phyloP scores from a whole-genome alignment of 2,888 invertebrate genomes.

The Corythucha ciliata region DNA sequence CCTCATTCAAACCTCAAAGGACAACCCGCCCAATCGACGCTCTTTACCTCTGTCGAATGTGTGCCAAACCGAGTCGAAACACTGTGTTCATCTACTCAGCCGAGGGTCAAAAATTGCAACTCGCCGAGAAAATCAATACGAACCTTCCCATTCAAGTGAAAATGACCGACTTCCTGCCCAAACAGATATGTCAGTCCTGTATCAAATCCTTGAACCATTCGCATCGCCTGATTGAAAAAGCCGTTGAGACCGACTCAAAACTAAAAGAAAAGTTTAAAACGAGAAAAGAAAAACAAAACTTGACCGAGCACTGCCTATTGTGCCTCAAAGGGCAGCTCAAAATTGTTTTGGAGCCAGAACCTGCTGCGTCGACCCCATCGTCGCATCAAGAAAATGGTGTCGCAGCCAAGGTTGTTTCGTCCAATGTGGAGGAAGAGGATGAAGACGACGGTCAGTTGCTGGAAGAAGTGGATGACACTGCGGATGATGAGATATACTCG shows the following conservation, averaged over 20 bases:
- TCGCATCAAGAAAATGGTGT: too few relatives aligned
- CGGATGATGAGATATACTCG: neutral
- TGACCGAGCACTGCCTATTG: neutral
- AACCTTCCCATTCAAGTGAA: slow-evolving; percentile 31
- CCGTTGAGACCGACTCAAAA: neutral
- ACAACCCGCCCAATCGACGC: too few relatives aligned
- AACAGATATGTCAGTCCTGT: slow-evolving; percentile 24
- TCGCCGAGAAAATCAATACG: slow-evolving; percentile 32
- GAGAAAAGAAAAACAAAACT: neutral
- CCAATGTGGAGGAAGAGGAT: too few relatives aligned
- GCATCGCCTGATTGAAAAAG: slow-evolving; percentile 10
- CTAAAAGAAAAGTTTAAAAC: neutral
- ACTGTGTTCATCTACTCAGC: slow-evolving; percentile 26
- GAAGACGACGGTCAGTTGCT: too few relatives aligned
- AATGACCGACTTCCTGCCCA: slow-evolving; percentile 31
- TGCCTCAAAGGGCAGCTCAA: neutral
- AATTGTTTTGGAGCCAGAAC: too few relatives aligned
- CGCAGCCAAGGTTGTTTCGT: too few relatives aligned
- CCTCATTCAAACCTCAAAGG: neutral
- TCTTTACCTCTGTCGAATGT: slow-evolving; percentile 32
- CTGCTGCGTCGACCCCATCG: too few relatives aligned
- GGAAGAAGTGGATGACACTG: too few relatives aligned
- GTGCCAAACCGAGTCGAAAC: slow-evolving; percentile 26
- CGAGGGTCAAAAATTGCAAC: slow-evolving; percentile 20
- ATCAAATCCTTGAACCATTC: slow-evolving; percentile 8